phyloP scores from a whole-genome alignment of 2,113 vertebrate species.

The Mystacornis crossleyi region DNA sequence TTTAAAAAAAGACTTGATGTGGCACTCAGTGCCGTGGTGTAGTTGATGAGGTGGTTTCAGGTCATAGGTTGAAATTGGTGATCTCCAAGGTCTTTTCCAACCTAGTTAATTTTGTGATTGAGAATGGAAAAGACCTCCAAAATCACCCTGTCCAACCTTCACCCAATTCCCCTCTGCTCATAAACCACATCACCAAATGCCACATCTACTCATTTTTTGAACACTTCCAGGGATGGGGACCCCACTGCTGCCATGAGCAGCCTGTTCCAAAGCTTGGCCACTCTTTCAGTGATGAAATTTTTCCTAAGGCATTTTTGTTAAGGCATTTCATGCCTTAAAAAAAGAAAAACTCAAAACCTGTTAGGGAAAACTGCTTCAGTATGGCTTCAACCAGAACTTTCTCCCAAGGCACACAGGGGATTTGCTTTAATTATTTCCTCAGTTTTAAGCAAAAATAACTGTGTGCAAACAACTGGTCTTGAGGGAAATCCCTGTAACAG shows the following conservation, averaged over 20 bases:
- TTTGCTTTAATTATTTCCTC: conserved; percentile 67
- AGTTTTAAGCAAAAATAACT: conserved; percentile 62
- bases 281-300: not conserved
- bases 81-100: not conserved
- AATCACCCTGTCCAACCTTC: not conserved
- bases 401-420: not conserved
- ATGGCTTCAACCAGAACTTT: not conserved
- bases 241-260: not conserved
- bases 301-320: not conserved
- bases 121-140: not conserved
- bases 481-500: not conserved
- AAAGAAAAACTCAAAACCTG: not conserved
- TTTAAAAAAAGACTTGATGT: not conserved
- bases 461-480: conserved; percentile 32
- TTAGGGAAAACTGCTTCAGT: not conserved
- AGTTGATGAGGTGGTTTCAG: not conserved
- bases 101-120: not conserved
- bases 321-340: not conserved
- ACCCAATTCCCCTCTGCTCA: not conserved
- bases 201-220: not conserved
- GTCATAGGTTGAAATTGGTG: not conserved
- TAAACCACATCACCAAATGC: not conserved
- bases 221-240: not conserved
- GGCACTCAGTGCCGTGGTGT: not conserved
- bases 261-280: not conserved